Evolutionary conservation across 2,888 invertebrate genomes (phyloP), one percentile per base, ranked within the genome.

Genomic region (Pollenia amentaria): DNA sequence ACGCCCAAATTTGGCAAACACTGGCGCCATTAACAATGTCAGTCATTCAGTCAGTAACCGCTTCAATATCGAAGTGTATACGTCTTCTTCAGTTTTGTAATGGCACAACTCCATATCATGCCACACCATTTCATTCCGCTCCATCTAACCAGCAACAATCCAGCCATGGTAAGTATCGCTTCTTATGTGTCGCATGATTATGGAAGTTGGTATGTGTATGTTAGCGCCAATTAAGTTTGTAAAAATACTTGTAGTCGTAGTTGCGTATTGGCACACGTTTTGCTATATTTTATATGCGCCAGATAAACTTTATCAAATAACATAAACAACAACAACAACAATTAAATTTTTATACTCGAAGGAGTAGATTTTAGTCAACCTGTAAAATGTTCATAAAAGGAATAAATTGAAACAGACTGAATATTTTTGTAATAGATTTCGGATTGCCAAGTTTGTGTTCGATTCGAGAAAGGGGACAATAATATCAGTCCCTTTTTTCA

Each of bases 1-100:
- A 87, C 87, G 84, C 87, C 87, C 87, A 87, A 87, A 87, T 87
- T 87, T 87, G 84, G 87, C 87, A 84, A 87, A 80, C 87, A 84
- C 84, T 87, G 87, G 87, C 87, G 87, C 87, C 87, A 84, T 79
- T 84, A 73, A 79, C 78, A 84, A 87, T 84, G 87, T 76, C 81
- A 76, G 57, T 55, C 72, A 81, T 84, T 76, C 81, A 70, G 51
- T 55, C 72, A 77, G 55, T 57, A 67, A 51, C 53, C 38, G 53
- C 51, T 76, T 42, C 38, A 62, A 60, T 84, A 60, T 53, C 53
- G 60, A 73, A 29, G 65, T 65, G 57, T 76, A 62, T 62, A 79
- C 75, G 77, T 62, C 81, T 85, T 73, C 51, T 84, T 84, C 67
- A 75, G 44, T 62, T 29, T 29, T 73, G 44, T 73, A 67, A 81